Conservation (phyloP, 2,113 vertebrate genomes). For the Sialia sialis region DNA sequence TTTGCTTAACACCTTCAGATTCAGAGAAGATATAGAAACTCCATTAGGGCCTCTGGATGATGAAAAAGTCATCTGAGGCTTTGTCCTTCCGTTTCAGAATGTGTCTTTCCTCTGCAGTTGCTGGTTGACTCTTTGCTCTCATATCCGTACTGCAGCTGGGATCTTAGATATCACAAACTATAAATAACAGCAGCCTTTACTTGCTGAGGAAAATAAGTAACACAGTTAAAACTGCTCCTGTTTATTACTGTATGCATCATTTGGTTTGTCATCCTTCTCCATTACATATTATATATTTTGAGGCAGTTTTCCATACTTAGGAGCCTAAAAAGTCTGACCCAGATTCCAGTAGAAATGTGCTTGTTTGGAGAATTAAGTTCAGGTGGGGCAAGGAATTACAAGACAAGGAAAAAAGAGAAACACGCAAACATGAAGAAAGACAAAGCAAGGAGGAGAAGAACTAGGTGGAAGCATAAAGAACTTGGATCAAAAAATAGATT, state of each 20-base stretch:
- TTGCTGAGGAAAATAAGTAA: not conserved
- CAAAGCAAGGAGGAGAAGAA: not conserved
- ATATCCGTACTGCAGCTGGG: not conserved
- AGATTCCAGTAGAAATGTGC: not conserved
- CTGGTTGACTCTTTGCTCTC: not conserved
- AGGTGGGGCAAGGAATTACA: not conserved
- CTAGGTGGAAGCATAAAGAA: not conserved
- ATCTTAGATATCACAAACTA: not conserved
- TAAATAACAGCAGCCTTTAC: not conserved
- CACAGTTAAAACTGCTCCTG: not conserved
- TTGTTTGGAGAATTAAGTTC: not conserved
- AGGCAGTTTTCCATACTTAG: not conserved
- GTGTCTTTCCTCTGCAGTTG: accelerated
- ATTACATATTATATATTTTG: not conserved
- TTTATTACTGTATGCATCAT: not conserved
- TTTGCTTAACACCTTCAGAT: not conserved
- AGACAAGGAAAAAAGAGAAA: not conserved
- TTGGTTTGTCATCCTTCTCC: not conserved
- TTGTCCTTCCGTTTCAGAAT: not conserved
- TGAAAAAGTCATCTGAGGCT: not conserved
- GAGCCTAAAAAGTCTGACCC: not conserved
- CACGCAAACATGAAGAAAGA: not conserved
- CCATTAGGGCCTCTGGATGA: not conserved
- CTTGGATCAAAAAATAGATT: not conserved
- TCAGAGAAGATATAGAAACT: not conserved